phyloP scores from a whole-genome alignment of 2,797 vertebrate genomes.

The Stomatorhinus walkeri region DNA sequence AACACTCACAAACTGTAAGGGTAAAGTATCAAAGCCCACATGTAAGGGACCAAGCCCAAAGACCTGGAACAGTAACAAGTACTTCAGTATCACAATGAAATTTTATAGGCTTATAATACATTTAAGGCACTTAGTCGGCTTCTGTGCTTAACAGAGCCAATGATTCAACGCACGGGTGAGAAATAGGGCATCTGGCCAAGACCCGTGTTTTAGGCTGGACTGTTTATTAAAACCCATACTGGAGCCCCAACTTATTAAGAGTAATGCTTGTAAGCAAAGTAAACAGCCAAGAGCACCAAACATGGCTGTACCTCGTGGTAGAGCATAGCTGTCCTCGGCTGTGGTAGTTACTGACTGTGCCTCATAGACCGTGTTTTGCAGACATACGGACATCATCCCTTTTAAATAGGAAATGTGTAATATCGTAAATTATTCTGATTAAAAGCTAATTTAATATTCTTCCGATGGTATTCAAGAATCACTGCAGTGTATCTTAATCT shows the following conservation, averaged over 20 bases:
- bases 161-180: background rate
- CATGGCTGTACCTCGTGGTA: background rate
- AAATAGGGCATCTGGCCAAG: background rate
- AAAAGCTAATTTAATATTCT: background rate
- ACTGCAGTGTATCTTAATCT: background rate
- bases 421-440: background rate
- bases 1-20: background rate
- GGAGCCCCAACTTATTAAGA: background rate
- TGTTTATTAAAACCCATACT: background rate
- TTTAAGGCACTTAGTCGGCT: slow-evolving; percentile 20
- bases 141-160: slow-evolving; percentile 14
- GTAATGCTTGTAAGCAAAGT: background rate
- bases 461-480: background rate
- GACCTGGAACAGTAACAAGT: slow-evolving; percentile 12
- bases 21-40: background rate
- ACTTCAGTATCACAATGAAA: slow-evolving; percentile 8
- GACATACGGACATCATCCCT: background rate
- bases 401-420: background rate
- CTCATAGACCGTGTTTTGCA: background rate
- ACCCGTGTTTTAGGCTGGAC: background rate
- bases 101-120: slow-evolving; percentile 21
- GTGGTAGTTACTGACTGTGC: background rate
- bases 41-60: background rate
- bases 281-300: background rate
- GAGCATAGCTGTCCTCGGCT: background rate